phyloP scores from a whole-genome alignment of 2,888 invertebrate species.

The Blera fallax region DNA sequence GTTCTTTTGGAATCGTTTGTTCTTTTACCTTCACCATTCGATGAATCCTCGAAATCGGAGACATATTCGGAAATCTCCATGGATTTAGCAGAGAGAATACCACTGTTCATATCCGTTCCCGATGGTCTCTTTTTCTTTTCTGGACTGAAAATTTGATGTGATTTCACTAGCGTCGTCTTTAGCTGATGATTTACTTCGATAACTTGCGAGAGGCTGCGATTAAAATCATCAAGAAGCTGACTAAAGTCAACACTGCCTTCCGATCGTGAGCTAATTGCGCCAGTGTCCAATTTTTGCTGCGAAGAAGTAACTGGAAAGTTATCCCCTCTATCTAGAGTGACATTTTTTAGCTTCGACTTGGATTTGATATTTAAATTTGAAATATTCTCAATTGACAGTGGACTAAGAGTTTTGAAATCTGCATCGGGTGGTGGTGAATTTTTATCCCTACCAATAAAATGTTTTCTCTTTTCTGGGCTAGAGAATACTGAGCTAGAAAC shows the following conservation, averaged over 20 bases:
- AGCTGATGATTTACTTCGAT: slow-evolving; percentile 78
- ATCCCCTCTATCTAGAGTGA: slow-evolving; percentile 49
- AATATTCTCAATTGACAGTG: slow-evolving; percentile 75
- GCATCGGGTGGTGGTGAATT: not conserved
- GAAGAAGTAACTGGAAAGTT: not conserved
- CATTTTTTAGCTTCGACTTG: slow-evolving; percentile 30
- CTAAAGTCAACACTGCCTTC: slow-evolving; percentile 73
- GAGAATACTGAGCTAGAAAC: slow-evolving; percentile 76
- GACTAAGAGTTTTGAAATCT: slow-evolving; percentile 73
- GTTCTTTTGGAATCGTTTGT: slow-evolving; percentile 7
- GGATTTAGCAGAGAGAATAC: not conserved
- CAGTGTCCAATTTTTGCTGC: not conserved
- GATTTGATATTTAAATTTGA: slow-evolving; percentile 74
- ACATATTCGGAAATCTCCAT: slow-evolving; percentile 45
- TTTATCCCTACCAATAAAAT: not conserved
- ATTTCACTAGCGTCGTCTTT: slow-evolving; percentile 75
- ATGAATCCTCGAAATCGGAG: slow-evolving; percentile 65
- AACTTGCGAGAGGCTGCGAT: slow-evolving; percentile 77
- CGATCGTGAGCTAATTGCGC: slow-evolving; percentile 22
- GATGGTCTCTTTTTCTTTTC: slow-evolving; percentile 27
- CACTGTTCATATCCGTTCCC: not conserved
- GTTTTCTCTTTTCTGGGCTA: slow-evolving; percentile 75
- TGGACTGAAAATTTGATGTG: slow-evolving; percentile 74
- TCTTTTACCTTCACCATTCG: slow-evolving; percentile 12
- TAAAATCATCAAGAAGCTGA: slow-evolving; percentile 77